A percentile compares a stretch with the other conserved stretches of the same genome.
phyloP scores from a whole-genome alignment of 2,113 vertebrate species.

The Tragulus kanchil region DNA sequence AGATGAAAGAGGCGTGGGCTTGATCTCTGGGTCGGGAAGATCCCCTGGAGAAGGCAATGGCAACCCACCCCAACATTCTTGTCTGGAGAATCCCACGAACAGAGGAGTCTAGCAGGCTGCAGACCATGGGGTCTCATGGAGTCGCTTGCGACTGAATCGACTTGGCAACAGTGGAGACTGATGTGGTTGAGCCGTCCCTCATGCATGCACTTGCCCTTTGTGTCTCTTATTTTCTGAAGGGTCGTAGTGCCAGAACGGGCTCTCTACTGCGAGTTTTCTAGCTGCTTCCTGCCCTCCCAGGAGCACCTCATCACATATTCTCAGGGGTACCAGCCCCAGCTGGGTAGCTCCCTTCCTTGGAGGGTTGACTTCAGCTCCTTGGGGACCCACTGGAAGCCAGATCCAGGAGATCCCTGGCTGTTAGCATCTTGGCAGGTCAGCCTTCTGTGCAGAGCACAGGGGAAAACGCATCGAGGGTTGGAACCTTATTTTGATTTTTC shows the following conservation, averaged over 20 bases:
- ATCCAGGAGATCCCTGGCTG: fast-evolving
- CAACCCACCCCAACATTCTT: too few relatives aligned
- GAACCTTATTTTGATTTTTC: not conserved
- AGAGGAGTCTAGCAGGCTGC: too few relatives aligned
- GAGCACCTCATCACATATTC: not conserved
- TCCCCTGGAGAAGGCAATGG: too few relatives aligned
- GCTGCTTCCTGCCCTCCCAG: not conserved
- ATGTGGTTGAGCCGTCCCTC: fast-evolving
- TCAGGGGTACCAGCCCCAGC: not conserved
- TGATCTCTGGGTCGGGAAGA: too few relatives aligned
- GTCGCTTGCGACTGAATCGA: too few relatives aligned
- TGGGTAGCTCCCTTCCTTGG: not conserved
- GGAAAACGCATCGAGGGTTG: fast-evolving
- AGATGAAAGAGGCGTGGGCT: too few relatives aligned
- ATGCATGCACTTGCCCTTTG: fast-evolving
- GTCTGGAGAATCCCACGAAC: too few relatives aligned
- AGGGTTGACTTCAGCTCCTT: not conserved
- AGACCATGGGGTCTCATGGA: too few relatives aligned
- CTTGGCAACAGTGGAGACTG: not conserved
- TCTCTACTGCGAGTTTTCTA: not conserved
- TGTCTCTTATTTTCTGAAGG: not conserved
- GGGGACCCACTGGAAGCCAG: fast-evolving
- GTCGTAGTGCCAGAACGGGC: not conserved
- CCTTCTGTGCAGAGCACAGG: fast-evolving
- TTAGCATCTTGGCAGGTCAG: fast-evolving